These are phyloP conservation scores for Trissolcus basalis DNA, from an alignment of 1,140 invertebrate genomes.

Conservation along the genomic window DNA sequence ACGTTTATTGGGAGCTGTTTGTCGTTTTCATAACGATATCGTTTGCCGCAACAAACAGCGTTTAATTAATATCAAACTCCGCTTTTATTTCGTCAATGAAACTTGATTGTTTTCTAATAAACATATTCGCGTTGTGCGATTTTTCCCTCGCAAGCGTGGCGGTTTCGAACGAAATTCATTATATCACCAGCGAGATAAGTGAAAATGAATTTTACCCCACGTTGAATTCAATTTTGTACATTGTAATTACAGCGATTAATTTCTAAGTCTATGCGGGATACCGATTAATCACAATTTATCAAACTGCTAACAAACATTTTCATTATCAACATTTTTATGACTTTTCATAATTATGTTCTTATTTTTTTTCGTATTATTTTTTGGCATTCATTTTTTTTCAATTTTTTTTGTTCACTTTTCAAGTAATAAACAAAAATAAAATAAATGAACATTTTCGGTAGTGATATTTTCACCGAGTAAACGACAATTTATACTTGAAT, in stretches of 20 bases:
- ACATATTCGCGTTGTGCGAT: constrained; percentile 13
- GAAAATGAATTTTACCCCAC: constrained; percentile 1
- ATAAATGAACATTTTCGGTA: too few relatives aligned
- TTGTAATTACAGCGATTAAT: neutral
- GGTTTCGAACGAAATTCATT: neutral
- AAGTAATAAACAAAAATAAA: too few relatives aligned
- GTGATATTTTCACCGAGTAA: too few relatives aligned
- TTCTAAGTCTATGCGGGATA: neutral
- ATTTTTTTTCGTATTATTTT: too few relatives aligned
- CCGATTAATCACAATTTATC: neutral
- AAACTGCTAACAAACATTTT: neutral
- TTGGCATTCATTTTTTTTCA: too few relatives aligned
- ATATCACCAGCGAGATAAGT: neutral
- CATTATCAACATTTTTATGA: too few relatives aligned
- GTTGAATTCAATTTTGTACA: constrained; percentile 1
- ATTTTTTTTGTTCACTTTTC: too few relatives aligned
- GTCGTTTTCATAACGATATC: constrained; percentile 28
- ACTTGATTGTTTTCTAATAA: constrained; percentile 13
- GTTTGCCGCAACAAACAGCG: constrained; percentile 28
- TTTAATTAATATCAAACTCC: constrained; percentile 29
- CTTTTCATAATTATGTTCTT: too few relatives aligned
- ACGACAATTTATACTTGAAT: too few relatives aligned
- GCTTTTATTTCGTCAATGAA: constrained; percentile 9
- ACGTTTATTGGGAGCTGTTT: constrained; percentile 56
- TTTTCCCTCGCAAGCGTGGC: neutral